Percentiles rank a stretch among this genome's conserved stretches.
Conservation (phyloP, 2,888 invertebrate species). For the Limenitis camilla region DNA sequence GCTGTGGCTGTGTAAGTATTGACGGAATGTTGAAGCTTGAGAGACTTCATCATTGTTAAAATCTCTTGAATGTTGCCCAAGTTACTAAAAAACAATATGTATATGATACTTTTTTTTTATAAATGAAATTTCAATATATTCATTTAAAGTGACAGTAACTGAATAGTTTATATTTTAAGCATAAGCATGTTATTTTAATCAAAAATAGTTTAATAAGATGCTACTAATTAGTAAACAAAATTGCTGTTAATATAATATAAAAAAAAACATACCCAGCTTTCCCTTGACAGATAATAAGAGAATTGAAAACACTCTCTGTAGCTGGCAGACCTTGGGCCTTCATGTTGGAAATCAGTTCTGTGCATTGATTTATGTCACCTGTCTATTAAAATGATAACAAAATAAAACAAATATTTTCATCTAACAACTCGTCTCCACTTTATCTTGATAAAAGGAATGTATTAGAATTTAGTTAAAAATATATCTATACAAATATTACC, state of each 20-base stretch:
- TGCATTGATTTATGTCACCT: constrained; percentile 74
- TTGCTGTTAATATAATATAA: not conserved
- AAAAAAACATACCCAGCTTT: constrained; percentile 58
- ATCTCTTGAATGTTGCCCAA: constrained; percentile 61
- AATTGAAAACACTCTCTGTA: constrained; percentile 75
- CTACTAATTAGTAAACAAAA: no score
- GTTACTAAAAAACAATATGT: constrained; percentile 36
- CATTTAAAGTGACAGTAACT: no score
- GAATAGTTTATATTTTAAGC: no score
- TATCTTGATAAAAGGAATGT: no score
- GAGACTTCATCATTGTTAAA: constrained; percentile 73
- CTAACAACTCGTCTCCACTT: not conserved
- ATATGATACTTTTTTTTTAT: no score
- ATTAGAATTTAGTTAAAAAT: not conserved
- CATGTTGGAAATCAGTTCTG: constrained; percentile 76
- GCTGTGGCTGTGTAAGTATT: constrained; percentile 69
- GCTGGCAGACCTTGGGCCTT: constrained; percentile 67
- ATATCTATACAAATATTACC: constrained; percentile 32
- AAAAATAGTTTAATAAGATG: no score
- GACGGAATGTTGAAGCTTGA: constrained; percentile 60
- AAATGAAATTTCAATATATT: no score
- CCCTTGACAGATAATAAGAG: constrained; percentile 76
- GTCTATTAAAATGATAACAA: constrained; percentile 35
- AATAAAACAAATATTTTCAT: not conserved
- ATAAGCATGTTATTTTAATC: no score